Evolutionary conservation across 2,113 vertebrate species (phyloP), one percentile per base, ranked within the genome.

Genomic region (Oreochromis niloticus): DNA sequence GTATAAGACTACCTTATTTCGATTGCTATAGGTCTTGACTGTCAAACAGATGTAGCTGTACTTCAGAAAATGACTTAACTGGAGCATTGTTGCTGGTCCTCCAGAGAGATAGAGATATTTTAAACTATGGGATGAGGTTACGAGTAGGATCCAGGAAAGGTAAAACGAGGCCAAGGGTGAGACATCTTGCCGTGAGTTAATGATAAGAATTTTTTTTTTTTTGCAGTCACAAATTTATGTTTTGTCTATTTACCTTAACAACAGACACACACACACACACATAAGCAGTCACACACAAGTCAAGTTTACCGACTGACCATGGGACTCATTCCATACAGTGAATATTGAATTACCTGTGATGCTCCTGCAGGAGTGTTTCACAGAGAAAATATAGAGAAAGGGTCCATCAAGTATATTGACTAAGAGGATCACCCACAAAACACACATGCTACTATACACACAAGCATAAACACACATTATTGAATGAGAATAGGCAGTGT

Each of bases 341-440:
- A 91, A 89, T 91, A 94, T 93, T 88, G 87, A 88, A 95, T 94
- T 89, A 87, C 87, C 57, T 19, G 61, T 71, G 88, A 84, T 92
- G 85, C 83, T 88, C 27, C 48, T 87, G 86, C 71, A 91, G 81
- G 87, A 89, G 59, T 89, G 75, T 92, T 91, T 90, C 80, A 89
- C 66, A 68, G 71, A 71, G 85, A 87, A 92, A 95, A 93, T 91
- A 86, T 83, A 88, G 84, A 88, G 82, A 82, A 46, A 90, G 61
- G 84, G 90, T 89, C 92, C 88, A 93, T 94, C 87, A 88, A 82
- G 79, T 82, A 86, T 86, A 94, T 94, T 93, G 91, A 92, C 87
- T 83, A 71, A 71, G 78, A 88, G 43, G 63, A 88, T 89, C 82
- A 75, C 85, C 85, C 82, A 85, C 85, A 89, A 75, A 56, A 89